These are phyloP conservation scores for Drosophila melanica DNA, from an alignment of 1,140 invertebrate species.

Conservation along the genomic window DNA sequence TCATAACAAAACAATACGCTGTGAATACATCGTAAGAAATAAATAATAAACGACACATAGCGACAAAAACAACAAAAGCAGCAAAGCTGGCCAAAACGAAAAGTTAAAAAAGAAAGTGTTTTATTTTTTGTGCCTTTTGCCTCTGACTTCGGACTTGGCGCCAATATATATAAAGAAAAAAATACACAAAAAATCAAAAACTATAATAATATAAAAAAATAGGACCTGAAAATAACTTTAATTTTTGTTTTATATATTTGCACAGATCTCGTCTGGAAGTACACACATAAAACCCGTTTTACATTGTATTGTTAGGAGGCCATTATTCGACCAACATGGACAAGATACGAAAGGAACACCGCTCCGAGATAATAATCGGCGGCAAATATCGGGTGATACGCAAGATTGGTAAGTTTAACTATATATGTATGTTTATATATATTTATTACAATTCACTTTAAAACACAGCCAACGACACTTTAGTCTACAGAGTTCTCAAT, in stretches of 20 bases:
- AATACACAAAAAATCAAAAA: background rate
- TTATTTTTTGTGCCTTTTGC: conserved; percentile 8
- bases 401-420: conserved; percentile 90
- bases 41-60: conserved; percentile 26
- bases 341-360: conserved; percentile 77
- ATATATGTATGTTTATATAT: background rate
- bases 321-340: conserved; percentile 67
- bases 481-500: no score
- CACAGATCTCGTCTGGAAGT: conserved; percentile 15
- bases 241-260: background rate
- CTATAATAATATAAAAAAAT: background rate
- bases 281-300: conserved; percentile 1
- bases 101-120: conserved; percentile 43
- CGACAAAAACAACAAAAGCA: conserved; percentile 19
- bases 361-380: conserved; percentile 91
- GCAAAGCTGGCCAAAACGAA: conserved; percentile 23
- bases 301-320: conserved; percentile 13
- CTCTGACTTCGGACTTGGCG: conserved; percentile 20
- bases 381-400: conserved; percentile 97
- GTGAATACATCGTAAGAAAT: background rate
- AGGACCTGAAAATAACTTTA: background rate
- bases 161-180: conserved; percentile 14
- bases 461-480: no score
- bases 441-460: no score
- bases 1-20: conserved; percentile 40